Base-by-base conservation (phyloP, 2,888 invertebrate species). In the Ypsolopha sequella region DNA sequence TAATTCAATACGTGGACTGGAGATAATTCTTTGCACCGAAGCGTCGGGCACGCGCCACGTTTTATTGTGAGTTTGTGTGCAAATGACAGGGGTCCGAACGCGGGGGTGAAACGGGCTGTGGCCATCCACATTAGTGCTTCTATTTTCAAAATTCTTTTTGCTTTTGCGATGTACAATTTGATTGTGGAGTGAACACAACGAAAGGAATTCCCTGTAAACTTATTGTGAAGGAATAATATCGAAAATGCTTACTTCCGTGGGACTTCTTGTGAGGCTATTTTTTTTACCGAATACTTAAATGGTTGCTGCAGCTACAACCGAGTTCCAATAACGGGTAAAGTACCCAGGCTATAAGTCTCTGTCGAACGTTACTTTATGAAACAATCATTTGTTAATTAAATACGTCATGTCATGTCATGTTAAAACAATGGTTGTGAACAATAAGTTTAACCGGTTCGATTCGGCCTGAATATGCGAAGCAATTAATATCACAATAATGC, bases 401-500 rank as follows among this genome's bases (percentile, higher is more conserved):
- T 14, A 14, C 24, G 3, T 43, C 3, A 43, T 7, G 6, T 43
- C 3, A 43, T 7, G 6, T 11, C 8, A 43, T 43, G 13, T 13
- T 43, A 14, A 24, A 24, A 43, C 43, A 43, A 43, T 43, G 14
- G 24, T 43, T 14, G 9, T 13, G 24, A 3, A 24, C 43, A 43
- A 24, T 13, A 43, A 14, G 8, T 9, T 24, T 14, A 14, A 43
- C 24, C 24, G 24, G 24, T 24, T 24, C 4, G 24, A 56, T 58
- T 59, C 55, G 55, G 45, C 53, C 60, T 44, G 34, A 48, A 47
- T 61, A 61, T 61, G 62, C 63, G 64, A 70, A 72, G 70, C 74
- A 78, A 78, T 78, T 77, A 76, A 65, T 68, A 68, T 63, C 47
- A 64, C 64, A 62, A 77, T 75, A 76, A 75, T 73, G 69, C 71